Base-by-base conservation (phyloP, 1,140 invertebrate species). In the Pristionchus pacificus region DNA sequence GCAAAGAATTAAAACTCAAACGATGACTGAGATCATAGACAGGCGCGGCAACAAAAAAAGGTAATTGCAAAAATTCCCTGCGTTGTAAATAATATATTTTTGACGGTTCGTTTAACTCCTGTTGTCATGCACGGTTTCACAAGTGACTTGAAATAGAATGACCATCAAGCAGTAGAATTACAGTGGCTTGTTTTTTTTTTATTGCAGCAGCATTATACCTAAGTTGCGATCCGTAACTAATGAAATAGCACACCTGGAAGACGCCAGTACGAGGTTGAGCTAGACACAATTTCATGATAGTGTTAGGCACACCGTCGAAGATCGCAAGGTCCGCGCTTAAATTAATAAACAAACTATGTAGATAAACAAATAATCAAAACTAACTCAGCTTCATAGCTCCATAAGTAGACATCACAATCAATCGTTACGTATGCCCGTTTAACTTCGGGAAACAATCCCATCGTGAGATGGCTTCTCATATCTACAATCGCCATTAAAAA, bases 361-460 rank as follows among this genome's bases (percentile, higher is more conserved):
- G 38, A 64, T 67, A 68, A 19, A 25, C 62, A 27, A 27, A 57
- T 14, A 63, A 57, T 33, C 38, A 33, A 75, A 78, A 79, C 65
- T 30, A 84, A 89, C 89, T 89, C 90, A 88, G 92, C 89, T 85
- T 93, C 91, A 87, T 92, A 96, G 58, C 91, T 91, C 93, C 93
- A 97, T 1, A 97, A 88, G 87, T 96, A 98, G 77, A 99, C 92
- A 86, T 97, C 93, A 81, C 92, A 96, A 82, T 98, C 96, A 80
- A 99, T 93, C 29, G 93, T 93, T 25, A 98, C 85, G 94, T 95
- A 99, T 0, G 95, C 95, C 82, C 95, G 88, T 30, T 90, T 91
- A 77, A 98, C 95, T 84, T 95, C 93, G 69, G 93, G 91, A 86
- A 98, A 96, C 3, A 97, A 85, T 3, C 95, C 95, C 91, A 97